phyloP scores from a whole-genome alignment of 2,113 vertebrate species.

The Cariama cristata region DNA sequence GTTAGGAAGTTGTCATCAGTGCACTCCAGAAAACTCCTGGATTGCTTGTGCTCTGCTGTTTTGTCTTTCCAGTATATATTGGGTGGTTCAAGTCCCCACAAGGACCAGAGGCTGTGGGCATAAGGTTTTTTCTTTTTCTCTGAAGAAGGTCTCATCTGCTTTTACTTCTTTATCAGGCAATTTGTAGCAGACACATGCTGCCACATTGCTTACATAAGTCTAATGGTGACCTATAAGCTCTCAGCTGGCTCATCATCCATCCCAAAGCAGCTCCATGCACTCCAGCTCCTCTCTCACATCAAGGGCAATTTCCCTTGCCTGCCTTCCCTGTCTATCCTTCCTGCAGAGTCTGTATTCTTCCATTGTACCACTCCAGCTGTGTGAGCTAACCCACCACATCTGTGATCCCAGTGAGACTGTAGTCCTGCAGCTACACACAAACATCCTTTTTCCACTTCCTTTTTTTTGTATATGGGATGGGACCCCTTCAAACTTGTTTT shows the following conservation, averaged over 20 bases:
- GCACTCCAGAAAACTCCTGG: not conserved
- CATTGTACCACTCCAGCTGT: not conserved
- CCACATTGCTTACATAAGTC: not conserved
- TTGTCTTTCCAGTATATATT: not conserved
- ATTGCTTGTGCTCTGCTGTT: not conserved
- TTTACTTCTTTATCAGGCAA: not conserved
- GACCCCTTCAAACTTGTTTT: not conserved
- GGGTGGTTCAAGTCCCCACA: not conserved
- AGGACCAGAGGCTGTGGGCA: not conserved
- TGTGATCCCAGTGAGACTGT: not conserved
- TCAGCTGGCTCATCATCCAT: not conserved
- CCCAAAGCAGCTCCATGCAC: not conserved
- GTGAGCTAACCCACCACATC: not conserved
- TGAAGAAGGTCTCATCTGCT: not conserved
- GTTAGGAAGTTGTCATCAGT: not conserved
- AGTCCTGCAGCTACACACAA: not conserved
- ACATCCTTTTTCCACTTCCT: not conserved
- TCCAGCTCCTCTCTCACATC: not conserved
- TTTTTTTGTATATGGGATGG: not conserved
- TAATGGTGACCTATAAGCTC: not conserved
- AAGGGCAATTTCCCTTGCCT: not conserved
- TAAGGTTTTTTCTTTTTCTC: not conserved
- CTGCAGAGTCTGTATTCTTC: not conserved
- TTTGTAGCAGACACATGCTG: not conserved
- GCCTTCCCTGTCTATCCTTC: not conserved